Evolutionary conservation across 2,797 vertebrate genomes (phyloP), one percentile per base, ranked within the genome.

Genomic region (Parauchenoglanis punctatus): DNA sequence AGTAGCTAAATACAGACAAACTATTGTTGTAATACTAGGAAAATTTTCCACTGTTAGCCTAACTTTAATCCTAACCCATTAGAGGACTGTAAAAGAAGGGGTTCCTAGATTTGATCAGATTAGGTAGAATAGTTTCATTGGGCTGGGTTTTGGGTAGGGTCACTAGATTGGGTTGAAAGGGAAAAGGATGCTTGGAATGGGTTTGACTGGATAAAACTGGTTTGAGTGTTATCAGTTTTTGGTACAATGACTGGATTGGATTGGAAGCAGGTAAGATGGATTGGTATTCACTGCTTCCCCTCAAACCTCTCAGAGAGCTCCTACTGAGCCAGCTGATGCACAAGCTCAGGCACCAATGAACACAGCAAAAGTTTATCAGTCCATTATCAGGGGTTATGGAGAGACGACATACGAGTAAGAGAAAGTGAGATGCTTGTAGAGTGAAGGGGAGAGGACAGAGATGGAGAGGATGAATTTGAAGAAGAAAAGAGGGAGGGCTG

Each of bases 401-500:
- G 49, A 49, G 8, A 67, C 15, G 25, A 23, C 3, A 35, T 44
- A 25, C 15, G n/a, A 20, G 44, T 70, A 46, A 85, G 56, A 88
- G 49, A 67, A 54, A 59, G 54, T 80, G 28, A 70, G 11, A 46
- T n/a, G 40, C 31, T 78, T 83, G 18, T 65, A 65, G 83, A 52
- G 49, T 65, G 17, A 46, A 65, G 52, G 73, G 70, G 58, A 72
- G 73, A 84, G 56, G 81, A 31, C 46, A 6, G 65, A 28, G 25
- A 56, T 65, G 7, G 81, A 68, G 80, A 88, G 76, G 65, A 77
- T 76, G 84, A 58, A 11, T 46, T 56, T 65, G 76, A 89, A 77
- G 67, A 73, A 63, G 85, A 54, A 8, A 40, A 61, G 81, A 85
- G 73, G 80, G 81, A 67, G 87, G 59, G 77, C 85, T 93, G 91